Percentiles rank a stretch among this genome's conserved stretches.
Evolutionary conservation across 2,113 vertebrate species (phyloP).

Genomic region (Ammodytes dubius): DNA sequence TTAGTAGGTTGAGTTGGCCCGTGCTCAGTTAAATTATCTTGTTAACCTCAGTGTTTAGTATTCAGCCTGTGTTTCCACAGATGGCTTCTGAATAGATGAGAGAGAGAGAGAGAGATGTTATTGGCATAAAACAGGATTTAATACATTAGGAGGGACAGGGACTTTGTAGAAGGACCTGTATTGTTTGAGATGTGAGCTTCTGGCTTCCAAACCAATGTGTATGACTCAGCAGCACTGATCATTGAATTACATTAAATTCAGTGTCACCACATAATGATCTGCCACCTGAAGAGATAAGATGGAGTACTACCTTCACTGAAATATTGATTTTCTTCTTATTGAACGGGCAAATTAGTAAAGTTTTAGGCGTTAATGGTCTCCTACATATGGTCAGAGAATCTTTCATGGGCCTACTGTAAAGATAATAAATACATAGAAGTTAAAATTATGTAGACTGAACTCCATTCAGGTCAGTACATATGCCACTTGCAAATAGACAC

Average conservation of each 20-base stretch:
- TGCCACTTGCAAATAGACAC: background rate
- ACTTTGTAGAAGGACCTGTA: background rate
- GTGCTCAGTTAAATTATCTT: slow-evolving; percentile 41
- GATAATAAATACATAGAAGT: background rate
- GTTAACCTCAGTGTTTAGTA: slow-evolving; percentile 59
- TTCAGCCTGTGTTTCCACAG: slow-evolving; percentile 41
- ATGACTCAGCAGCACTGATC: slow-evolving; percentile 55
- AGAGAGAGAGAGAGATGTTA: slow-evolving; percentile 28
- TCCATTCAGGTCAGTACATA: background rate
- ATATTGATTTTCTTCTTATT: slow-evolving; percentile 20
- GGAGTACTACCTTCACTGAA: background rate
- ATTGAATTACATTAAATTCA: background rate
- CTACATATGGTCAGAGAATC: background rate
- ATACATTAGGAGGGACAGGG: background rate
- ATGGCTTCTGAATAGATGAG: slow-evolving; percentile 27
- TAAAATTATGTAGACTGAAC: background rate
- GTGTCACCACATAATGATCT: background rate
- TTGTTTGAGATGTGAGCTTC: background rate
- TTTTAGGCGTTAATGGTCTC: background rate
- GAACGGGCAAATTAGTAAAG: background rate
- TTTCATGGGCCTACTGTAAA: background rate
- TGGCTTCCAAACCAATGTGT: background rate
- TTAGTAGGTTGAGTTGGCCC: slow-evolving; percentile 41
- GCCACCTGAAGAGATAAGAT: slow-evolving; percentile 1
- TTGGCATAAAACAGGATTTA: background rate